A percentile compares a stretch with the other conserved stretches of the same genome.
Conservation (phyloP, 2,888 invertebrate genomes). For the Platynereis dumerilii region DNA sequence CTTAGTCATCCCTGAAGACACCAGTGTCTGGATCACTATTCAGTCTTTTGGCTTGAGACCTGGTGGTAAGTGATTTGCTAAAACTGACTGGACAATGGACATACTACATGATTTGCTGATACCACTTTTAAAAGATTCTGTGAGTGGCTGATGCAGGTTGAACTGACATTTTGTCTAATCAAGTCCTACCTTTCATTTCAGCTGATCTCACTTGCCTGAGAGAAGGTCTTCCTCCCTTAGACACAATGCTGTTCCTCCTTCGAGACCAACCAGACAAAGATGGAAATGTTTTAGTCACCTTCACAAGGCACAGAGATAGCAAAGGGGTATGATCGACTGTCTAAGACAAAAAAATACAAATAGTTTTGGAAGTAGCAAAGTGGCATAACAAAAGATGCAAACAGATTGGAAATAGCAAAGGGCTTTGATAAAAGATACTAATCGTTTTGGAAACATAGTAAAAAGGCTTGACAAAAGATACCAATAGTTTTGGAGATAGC, state of each 20-base stretch:
- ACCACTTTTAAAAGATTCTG: too few relatives aligned
- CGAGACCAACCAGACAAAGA: slow-evolving; percentile 39
- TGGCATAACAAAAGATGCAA: too few relatives aligned
- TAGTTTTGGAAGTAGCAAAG: background rate
- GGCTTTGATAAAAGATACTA: too few relatives aligned
- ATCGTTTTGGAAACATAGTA: too few relatives aligned
- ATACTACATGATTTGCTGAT: too few relatives aligned
- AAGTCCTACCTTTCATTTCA: slow-evolving; percentile 12
- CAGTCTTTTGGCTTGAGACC: slow-evolving; percentile 37
- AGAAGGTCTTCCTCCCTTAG: slow-evolving; percentile 38
- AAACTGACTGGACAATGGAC: too few relatives aligned
- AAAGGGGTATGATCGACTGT: slow-evolving; percentile 48
- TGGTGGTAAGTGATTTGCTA: slow-evolving; percentile 27
- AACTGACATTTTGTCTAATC: too few relatives aligned
- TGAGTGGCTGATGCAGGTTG: too few relatives aligned
- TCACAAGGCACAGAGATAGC: slow-evolving; percentile 53
- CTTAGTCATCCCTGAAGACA: slow-evolving; percentile 45
- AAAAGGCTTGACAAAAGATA: too few relatives aligned
- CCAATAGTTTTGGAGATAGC: too few relatives aligned
- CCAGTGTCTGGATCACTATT: slow-evolving; percentile 56
- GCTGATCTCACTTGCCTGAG: slow-evolving; percentile 17
- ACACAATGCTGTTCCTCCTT: slow-evolving; percentile 54
- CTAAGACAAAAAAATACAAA: background rate
- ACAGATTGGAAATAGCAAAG: too few relatives aligned
- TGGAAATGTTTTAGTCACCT: slow-evolving; percentile 46